Percentiles rank a stretch among this genome's conserved stretches.
Evolutionary conservation across 2,113 vertebrate species (phyloP).

Genomic region (Dasyprocta punctata): DNA sequence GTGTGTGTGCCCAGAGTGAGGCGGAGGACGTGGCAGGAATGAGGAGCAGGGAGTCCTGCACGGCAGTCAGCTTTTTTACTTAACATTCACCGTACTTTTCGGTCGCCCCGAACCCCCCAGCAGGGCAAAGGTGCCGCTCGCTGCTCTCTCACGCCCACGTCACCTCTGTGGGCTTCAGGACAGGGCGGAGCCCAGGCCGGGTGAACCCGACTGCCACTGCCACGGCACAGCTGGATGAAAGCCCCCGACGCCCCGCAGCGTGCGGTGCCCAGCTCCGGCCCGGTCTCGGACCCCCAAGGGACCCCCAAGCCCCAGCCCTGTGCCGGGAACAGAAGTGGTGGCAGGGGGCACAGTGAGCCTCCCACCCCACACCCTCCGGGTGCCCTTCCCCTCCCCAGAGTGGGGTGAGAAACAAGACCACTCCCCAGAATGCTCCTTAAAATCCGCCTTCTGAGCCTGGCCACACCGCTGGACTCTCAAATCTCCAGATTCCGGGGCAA

Average conservation of each 20-base stretch:
- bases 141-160: neutral
- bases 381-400: no score
- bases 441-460: neutral
- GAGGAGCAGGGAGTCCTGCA: neutral
- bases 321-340: no score
- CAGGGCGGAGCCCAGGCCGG: rapidly evolving
- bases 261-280: neutral
- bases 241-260: neutral
- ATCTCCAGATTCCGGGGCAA: neutral
- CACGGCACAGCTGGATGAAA: neutral
- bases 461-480: neutral
- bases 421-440: neutral
- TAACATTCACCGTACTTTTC: neutral
- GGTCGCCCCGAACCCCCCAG: neutral
- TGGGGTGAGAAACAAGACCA: neutral
- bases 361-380: no score
- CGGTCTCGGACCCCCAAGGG: no score
- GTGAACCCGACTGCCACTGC: neutral
- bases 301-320: no score
- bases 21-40: neutral
- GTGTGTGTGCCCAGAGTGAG: neutral
- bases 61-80: neutral
- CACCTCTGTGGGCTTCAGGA: rapidly evolving
- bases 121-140: neutral
- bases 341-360: no score